A percentile compares a stretch with the other conserved stretches of the same genome.
Evolutionary conservation across 53 echinoderm and acorn worm species (phyloP).

Genomic region (Holothuria scabra): DNA sequence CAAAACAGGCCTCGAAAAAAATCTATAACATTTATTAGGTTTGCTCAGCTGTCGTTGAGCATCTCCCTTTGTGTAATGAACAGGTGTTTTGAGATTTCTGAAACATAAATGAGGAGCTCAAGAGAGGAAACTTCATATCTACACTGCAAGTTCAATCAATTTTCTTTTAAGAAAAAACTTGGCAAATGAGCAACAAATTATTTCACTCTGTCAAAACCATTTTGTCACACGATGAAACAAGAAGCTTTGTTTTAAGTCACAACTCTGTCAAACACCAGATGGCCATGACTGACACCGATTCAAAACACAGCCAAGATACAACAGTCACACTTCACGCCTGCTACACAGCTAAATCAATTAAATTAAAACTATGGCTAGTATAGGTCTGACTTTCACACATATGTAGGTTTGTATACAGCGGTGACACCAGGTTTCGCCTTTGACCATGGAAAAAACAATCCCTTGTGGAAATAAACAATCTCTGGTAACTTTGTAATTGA

Average conservation of each 20-base stretch:
- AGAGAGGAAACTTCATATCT: constrained; percentile 34
- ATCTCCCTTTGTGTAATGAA: constrained; percentile 28
- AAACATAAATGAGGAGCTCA: constrained; percentile 5
- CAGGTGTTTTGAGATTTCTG: constrained; percentile 23
- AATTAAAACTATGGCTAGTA: too few relatives aligned
- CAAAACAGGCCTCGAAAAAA: constrained; percentile 38
- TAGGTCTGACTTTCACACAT: too few relatives aligned
- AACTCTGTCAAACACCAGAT: too few relatives aligned
- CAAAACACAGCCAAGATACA: too few relatives aligned
- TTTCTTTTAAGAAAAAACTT: background rate
- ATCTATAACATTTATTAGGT: constrained; percentile 46
- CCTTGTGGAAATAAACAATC: too few relatives aligned
- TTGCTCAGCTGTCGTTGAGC: constrained; percentile 34
- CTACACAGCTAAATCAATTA: too few relatives aligned
- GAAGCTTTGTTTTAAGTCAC: background rate
- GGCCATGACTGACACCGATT: too few relatives aligned
- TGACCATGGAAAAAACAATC: too few relatives aligned
- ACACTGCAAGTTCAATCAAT: constrained; percentile 15
- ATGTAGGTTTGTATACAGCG: too few relatives aligned
- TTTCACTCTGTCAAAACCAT: constrained; percentile 26
- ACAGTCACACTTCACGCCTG: too few relatives aligned
- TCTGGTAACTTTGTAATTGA: too few relatives aligned
- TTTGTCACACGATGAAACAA: constrained; percentile 9
- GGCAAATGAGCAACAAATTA: background rate
- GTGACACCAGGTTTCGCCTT: too few relatives aligned